A percentile compares a stretch with the other conserved stretches of the same genome.
Evolutionary conservation across 2,888 invertebrate species (phyloP).

Genomic region (Leucophenga maculata): DNA sequence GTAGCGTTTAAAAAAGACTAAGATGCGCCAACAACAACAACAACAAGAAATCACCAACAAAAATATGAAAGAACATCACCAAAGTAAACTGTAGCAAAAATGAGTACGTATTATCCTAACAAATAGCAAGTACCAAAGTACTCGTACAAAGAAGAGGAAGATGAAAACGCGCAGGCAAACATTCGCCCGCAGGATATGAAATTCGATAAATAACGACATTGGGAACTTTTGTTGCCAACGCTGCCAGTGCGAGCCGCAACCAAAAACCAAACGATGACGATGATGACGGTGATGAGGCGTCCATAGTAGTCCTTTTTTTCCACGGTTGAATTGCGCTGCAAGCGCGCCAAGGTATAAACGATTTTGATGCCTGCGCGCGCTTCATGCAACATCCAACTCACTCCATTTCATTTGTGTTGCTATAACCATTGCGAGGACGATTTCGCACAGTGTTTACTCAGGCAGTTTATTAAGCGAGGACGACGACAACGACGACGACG

Average conservation of each 20-base stretch:
- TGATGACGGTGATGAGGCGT: neutral
- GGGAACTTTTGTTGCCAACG: slow-evolving; percentile 37
- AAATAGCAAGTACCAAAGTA: neutral
- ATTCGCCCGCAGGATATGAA: slow-evolving; percentile 63
- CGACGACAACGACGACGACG: neutral
- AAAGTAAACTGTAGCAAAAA: too few relatives aligned
- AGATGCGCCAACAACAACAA: too few relatives aligned
- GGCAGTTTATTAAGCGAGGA: slow-evolving; percentile 34
- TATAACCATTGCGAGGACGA: neutral
- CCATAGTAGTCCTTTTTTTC: neutral
- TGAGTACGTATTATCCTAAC: too few relatives aligned
- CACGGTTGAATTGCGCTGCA: neutral
- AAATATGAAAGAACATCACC: neutral
- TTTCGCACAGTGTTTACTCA: slow-evolving; percentile 16
- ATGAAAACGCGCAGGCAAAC: slow-evolving; percentile 45
- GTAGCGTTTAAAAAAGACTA: too few relatives aligned
- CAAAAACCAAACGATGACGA: neutral
- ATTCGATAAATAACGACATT: slow-evolving; percentile 64
- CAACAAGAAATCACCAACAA: too few relatives aligned
- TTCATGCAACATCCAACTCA: neutral
- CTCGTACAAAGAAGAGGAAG: slow-evolving; percentile 20
- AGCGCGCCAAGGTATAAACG: slow-evolving; percentile 23
- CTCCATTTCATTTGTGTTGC: neutral
- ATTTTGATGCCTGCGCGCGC: slow-evolving; percentile 14
- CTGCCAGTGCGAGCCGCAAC: neutral